Percentiles rank a stretch among this genome's conserved stretches.
Evolutionary conservation across 1,140 invertebrate species (phyloP).

Genomic region (Sarcophaga peregrina): DNA sequence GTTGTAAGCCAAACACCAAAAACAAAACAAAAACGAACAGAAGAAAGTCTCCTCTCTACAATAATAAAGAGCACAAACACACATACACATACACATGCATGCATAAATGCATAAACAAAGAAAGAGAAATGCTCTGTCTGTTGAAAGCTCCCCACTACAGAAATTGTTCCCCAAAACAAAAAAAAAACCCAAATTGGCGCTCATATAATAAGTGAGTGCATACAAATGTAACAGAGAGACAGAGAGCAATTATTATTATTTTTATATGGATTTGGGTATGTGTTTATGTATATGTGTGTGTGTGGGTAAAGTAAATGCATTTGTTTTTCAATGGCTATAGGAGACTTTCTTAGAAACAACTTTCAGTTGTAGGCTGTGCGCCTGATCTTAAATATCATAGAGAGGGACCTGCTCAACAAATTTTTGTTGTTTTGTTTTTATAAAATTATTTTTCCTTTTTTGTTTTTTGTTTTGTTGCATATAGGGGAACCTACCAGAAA

Average conservation of each 20-base stretch:
- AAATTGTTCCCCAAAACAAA: too few species aligned
- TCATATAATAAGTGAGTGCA: too few species aligned
- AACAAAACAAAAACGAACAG: background rate
- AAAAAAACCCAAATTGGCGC: too few species aligned
- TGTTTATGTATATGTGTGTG: background rate
- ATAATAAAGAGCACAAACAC: background rate
- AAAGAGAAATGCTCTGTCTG: too few species aligned
- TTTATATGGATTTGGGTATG: too few species aligned
- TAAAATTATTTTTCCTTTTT: background rate
- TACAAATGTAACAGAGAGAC: too few species aligned
- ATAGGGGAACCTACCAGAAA: slow-evolving; percentile 8
- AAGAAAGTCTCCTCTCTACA: background rate
- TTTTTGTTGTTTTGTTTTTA: slow-evolving; percentile 44
- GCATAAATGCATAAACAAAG: background rate
- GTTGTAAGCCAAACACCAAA: background rate
- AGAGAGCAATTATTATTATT: too few species aligned
- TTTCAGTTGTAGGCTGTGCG: slow-evolving; percentile 52
- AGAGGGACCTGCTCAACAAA: slow-evolving; percentile 64
- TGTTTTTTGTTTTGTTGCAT: background rate
- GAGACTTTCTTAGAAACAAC: slow-evolving; percentile 28
- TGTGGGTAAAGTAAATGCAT: background rate
- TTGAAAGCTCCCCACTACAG: too few species aligned
- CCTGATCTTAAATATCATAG: slow-evolving; percentile 61
- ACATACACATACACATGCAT: too few species aligned
- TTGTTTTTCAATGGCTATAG: background rate